A percentile compares a stretch with the other conserved stretches of the same genome.
Conservation (phyloP, 2,888 invertebrate species). For the Cephus rjabovi region DNA sequence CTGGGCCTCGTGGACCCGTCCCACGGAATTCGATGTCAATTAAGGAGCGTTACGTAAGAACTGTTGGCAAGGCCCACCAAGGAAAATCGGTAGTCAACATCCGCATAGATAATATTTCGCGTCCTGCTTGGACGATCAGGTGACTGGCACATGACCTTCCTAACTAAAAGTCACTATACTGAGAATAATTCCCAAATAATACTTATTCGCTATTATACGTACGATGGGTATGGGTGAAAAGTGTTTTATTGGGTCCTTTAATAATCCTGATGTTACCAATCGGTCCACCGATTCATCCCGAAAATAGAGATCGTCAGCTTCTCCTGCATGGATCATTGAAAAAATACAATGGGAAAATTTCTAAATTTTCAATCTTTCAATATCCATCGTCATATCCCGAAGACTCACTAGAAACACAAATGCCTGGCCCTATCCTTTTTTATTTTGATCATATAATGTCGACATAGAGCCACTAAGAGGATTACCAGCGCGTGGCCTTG, state of each 20-base stretch:
- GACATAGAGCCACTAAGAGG: conserved; percentile 36
- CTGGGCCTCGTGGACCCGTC: neutral
- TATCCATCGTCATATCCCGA: neutral
- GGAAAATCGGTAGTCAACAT: conserved; percentile 10
- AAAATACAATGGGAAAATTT: neutral
- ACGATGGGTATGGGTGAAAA: neutral
- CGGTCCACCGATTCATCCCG: neutral
- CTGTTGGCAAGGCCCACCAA: conserved; percentile 9
- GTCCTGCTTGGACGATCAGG: conserved; percentile 23
- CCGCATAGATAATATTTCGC: conserved; percentile 6
- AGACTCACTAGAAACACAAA: neutral
- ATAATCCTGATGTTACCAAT: neutral
- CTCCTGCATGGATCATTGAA: too few relatives aligned
- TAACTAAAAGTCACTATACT: neutral
- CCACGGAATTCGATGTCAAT: conserved; percentile 15
- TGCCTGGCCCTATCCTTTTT: conserved; percentile 9
- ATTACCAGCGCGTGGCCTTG: conserved; percentile 35
- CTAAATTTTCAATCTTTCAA: neutral
- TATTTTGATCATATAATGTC: conserved; percentile 18
- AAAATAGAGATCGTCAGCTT: too few relatives aligned
- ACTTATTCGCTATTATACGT: neutral
- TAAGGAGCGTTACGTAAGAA: conserved; percentile 30
- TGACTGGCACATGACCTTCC: conserved; percentile 36
- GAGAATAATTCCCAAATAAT: neutral
- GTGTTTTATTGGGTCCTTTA: neutral